phyloP scores from a whole-genome alignment of 2,888 invertebrate species.

The Phlogophora meticulosa region DNA sequence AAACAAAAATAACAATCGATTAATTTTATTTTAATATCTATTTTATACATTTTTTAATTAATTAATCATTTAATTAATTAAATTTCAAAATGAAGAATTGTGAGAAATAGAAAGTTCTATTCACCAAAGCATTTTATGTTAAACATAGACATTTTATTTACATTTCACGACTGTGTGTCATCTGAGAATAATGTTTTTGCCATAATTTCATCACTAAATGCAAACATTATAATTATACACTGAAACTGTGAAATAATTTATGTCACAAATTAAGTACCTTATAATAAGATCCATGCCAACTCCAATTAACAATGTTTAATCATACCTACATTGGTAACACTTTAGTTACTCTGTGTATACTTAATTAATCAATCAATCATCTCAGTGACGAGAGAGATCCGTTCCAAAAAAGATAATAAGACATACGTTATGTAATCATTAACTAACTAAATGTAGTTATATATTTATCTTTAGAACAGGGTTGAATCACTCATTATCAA shows the following conservation, averaged over 20 bases:
- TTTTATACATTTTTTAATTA: background rate
- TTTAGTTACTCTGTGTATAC: constrained; percentile 20
- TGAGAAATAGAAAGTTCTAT: constrained; percentile 20
- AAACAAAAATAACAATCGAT: background rate
- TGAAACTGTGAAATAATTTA: constrained; percentile 11
- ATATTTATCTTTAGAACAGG: background rate
- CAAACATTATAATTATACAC: constrained; percentile 9
- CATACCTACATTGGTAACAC: constrained; percentile 1
- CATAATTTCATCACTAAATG: background rate
- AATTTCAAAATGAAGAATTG: background rate
- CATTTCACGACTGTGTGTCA: constrained; percentile 6
- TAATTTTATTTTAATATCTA: background rate
- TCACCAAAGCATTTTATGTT: background rate
- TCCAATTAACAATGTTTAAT: constrained; percentile 20
- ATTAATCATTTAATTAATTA: background rate
- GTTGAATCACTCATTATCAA: constrained; percentile 8
- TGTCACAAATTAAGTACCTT: constrained; percentile 16
- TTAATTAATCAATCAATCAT: constrained; percentile 41
- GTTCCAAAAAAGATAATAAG: constrained; percentile 8
- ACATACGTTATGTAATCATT: constrained; percentile 7
- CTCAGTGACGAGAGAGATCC: constrained; percentile 2
- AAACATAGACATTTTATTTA: constrained; percentile 10
- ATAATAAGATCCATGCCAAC: constrained; percentile 23
- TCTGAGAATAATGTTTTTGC: background rate
- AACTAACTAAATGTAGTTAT: background rate